Evolutionary conservation across 2,113 vertebrate genomes (phyloP), one percentile per base, ranked within the genome.

Genomic region (Chaetodon trifascialis): DNA sequence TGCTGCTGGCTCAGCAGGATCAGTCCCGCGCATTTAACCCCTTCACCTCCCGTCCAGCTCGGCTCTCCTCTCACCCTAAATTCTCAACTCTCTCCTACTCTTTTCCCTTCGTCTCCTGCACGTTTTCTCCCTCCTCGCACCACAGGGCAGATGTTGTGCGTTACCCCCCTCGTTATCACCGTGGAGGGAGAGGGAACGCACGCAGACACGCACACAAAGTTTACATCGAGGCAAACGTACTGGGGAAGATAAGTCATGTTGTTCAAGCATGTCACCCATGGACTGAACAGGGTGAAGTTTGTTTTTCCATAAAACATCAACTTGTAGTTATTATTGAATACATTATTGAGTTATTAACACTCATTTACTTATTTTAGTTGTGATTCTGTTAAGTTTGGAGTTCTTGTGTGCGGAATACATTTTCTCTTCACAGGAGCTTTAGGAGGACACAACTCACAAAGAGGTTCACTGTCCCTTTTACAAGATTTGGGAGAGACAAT

Each of bases 1-100:
- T 94, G 93, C 88, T 94, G 95, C 95, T 95, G 91, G 84, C 94
- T 95, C 95, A 95, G 95, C 95, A 95, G 91, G 93, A 94, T 92
- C 92, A 87, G 85, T 67, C 88, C 76, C 11, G 81, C 80, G 73
- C 89, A 71, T 94, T 95, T 95, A 95, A 95, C 95, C 91, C 94
- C 82, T 95, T 93, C 93, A 90, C 90, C 93, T 90, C 89, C 90
- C 77, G 82, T 89, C 88, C 91, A 83, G 85, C 88, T 89, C 59
- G 14, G 77, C 78, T 88, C 80, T 86, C 49, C 62, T 63, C 86
- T 86, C 42, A 19, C 36, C 76, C 60, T 51, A 60, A 86, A 79
- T 73, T 74, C 70, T 81, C 38, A 60, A 72, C 65, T 85, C 74
- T 71, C 66, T 67, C 51, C 58, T 21, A 17, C 42, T 67, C 56